Conservation (phyloP, 30 jellyfish, hydroid and myxozoan genomes). For the Cassiopea andromeda region DNA sequence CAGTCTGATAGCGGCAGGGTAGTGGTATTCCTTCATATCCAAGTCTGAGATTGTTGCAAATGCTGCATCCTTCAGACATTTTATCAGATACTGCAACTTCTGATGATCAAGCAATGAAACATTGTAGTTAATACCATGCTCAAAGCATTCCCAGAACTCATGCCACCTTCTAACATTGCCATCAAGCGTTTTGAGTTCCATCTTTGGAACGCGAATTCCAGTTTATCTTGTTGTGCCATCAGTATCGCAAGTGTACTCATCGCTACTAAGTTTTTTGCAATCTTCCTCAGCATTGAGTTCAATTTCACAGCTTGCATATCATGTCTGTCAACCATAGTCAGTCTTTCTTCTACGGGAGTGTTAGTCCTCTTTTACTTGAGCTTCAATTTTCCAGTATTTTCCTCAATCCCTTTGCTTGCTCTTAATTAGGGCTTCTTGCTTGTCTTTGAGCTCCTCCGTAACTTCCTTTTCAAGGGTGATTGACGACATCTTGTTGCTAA, state of each 20-base stretch:
- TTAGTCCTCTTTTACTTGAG: not conserved
- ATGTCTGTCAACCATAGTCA: slow-evolving; percentile 4
- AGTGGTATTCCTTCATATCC: slow-evolving; percentile 36
- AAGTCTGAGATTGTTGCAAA: slow-evolving; percentile 34
- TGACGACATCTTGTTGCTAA: no score
- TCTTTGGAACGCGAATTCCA: slow-evolving; percentile 48
- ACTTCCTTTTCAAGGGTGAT: not conserved
- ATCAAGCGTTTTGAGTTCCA: slow-evolving; percentile 61
- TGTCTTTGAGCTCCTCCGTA: slow-evolving; percentile 16
- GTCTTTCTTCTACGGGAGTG: not conserved
- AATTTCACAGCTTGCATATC: slow-evolving; percentile 15
- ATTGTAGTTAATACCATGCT: slow-evolving; percentile 42
- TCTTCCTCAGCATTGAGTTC: slow-evolving; percentile 17
- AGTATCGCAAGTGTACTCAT: not conserved
- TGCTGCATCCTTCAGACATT: slow-evolving; percentile 45
- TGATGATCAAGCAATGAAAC: slow-evolving; percentile 31
- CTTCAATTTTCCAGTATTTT: not conserved
- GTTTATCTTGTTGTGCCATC: not conserved
- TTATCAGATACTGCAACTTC: slow-evolving; percentile 47
- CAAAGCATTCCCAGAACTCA: slow-evolving; percentile 69
- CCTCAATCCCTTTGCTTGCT: slow-evolving; percentile 9
- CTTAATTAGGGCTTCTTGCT: slow-evolving; percentile 28
- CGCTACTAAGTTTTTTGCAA: not conserved
- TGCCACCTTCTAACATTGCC: slow-evolving; percentile 54
- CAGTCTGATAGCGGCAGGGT: slow-evolving; percentile 22